A percentile compares a stretch with the other conserved stretches of the same genome.
Conservation (phyloP, 2,113 vertebrate species). For the Chamaetylas fuelleborni region DNA sequence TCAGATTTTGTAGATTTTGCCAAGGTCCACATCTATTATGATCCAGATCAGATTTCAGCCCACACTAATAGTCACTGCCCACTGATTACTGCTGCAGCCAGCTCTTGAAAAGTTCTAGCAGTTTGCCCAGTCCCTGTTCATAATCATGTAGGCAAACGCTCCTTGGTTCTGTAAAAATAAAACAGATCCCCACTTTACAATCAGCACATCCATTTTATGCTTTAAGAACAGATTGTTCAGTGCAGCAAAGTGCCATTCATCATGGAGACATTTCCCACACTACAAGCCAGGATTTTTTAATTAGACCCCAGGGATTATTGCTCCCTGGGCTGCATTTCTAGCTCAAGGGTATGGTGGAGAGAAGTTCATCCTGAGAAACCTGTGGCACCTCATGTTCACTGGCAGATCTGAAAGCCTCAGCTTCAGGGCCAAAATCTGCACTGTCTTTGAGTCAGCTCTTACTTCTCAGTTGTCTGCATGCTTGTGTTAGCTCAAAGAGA, state of each 20-base stretch:
- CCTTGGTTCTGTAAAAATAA: not conserved
- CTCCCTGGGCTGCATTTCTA: not conserved
- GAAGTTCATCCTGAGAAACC: not conserved
- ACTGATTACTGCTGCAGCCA: not conserved
- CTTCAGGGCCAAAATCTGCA: not conserved
- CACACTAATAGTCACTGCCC: not conserved
- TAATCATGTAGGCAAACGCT: not conserved
- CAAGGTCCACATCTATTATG: accelerated
- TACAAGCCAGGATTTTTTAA: not conserved
- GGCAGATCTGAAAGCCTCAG: not conserved
- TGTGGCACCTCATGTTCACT: not conserved
- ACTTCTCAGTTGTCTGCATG: not conserved
- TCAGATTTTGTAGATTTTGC: not conserved
- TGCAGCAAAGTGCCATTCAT: not conserved
- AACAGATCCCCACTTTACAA: not conserved
- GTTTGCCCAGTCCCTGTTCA: not conserved
- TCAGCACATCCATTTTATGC: not conserved
- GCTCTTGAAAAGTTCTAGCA: not conserved
- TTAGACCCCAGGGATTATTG: not conserved
- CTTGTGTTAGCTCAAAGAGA: not conserved
- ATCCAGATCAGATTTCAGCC: not conserved
- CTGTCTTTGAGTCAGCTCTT: not conserved
- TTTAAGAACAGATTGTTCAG: not conserved
- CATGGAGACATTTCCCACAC: not conserved
- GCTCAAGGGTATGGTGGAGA: not conserved